A percentile compares a stretch with the other conserved stretches of the same genome.
Evolutionary conservation across 2,888 invertebrate species (phyloP).

Genomic region (Mechanitis mazaeus): DNA sequence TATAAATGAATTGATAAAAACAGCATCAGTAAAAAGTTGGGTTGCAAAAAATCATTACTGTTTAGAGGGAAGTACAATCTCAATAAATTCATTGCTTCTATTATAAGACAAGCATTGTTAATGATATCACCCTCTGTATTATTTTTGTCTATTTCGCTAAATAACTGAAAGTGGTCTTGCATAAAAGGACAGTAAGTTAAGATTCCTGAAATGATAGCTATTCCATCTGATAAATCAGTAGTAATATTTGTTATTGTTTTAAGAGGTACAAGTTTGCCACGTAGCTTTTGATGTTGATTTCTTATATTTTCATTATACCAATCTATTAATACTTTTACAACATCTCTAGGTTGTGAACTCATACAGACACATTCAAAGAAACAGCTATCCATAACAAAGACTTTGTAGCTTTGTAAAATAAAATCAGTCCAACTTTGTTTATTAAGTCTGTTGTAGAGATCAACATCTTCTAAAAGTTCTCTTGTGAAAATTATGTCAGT

Average conservation of each 20-base stretch:
- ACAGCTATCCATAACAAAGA: slow-evolving; percentile 69
- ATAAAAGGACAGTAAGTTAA: slow-evolving; percentile 78
- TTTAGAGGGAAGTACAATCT: slow-evolving; percentile 73
- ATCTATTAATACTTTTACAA: slow-evolving; percentile 52
- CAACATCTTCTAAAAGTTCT: slow-evolving; percentile 44
- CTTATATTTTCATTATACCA: slow-evolving; percentile 59
- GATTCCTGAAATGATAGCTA: slow-evolving; percentile 74
- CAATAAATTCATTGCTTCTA: slow-evolving; percentile 73
- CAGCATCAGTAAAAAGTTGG: slow-evolving; percentile 76
- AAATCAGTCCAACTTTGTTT: slow-evolving; percentile 79
- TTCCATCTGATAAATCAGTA: slow-evolving; percentile 71
- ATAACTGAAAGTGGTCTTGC: slow-evolving; percentile 55
- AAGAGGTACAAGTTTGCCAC: slow-evolving; percentile 38
- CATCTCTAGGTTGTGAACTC: slow-evolving; percentile 48
- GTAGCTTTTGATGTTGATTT: slow-evolving; percentile 43
- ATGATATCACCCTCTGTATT: slow-evolving; percentile 49
- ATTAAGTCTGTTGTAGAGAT: slow-evolving; percentile 53
- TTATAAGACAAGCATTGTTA: slow-evolving; percentile 76
- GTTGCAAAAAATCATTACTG: slow-evolving; percentile 70
- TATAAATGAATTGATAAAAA: slow-evolving; percentile 77
- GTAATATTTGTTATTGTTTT: slow-evolving; percentile 66
- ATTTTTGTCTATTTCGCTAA: slow-evolving; percentile 64
- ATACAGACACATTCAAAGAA: slow-evolving; percentile 66
- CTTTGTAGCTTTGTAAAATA: slow-evolving; percentile 78
- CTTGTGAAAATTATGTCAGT: slow-evolving; percentile 51